These are phyloP conservation scores for Pluvialis apricaria DNA, from an alignment of 2,113 vertebrate species.

Conservation along the genomic window DNA sequence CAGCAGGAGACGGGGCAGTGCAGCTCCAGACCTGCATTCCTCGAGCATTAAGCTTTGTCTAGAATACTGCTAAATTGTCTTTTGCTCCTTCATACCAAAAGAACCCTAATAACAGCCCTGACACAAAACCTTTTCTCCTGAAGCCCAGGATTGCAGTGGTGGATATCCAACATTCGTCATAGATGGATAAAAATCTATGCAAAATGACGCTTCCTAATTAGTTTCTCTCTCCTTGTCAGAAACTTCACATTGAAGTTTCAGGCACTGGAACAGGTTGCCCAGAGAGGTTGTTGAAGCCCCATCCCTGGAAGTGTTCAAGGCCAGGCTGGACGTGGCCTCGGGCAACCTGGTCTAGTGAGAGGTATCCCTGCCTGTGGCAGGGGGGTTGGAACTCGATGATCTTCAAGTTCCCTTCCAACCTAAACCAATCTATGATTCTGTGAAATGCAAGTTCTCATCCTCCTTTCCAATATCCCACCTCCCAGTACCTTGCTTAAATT, in stretches of 20 bases:
- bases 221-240: not conserved
- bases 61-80: not conserved
- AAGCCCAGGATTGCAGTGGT: not conserved
- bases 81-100: not conserved
- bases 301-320: too few relatives aligned
- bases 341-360: too few relatives aligned
- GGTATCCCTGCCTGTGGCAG: too few relatives aligned
- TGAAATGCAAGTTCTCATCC: not conserved
- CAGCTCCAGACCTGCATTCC: not conserved
- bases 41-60: not conserved
- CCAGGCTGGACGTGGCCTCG: too few relatives aligned
- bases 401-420: too few relatives aligned
- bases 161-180: accelerated
- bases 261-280: too few relatives aligned
- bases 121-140: not conserved
- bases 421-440: too few relatives aligned
- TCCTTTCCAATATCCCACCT: not conserved
- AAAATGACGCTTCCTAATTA: not conserved
- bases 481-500: not conserved
- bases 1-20: not conserved
- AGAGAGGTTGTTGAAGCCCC: too few relatives aligned
- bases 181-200: accelerated
- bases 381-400: too few relatives aligned
- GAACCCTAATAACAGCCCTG: not conserved
- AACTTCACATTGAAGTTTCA: not conserved